Conservation (phyloP, 2,113 vertebrate genomes). For the Colinus virginianus region DNA sequence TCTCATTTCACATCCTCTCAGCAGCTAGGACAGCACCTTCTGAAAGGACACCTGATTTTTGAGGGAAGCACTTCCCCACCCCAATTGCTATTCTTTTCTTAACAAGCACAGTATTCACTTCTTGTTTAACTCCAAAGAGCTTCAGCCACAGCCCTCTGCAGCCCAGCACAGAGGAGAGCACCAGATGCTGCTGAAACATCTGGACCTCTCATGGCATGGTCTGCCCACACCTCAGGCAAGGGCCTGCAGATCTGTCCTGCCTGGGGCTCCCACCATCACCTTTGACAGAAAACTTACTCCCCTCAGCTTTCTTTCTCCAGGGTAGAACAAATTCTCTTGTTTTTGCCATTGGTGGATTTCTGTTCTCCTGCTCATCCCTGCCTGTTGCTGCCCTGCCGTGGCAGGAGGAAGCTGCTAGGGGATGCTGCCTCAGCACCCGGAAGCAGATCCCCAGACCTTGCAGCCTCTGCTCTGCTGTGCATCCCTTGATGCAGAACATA, state of each 20-base stretch:
- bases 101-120: too few species aligned
- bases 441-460: accelerated
- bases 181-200: accelerated
- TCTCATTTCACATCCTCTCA: accelerated
- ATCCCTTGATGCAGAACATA: background rate
- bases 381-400: accelerated
- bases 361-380: background rate
- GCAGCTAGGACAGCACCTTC: background rate
- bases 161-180: background rate
- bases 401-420: background rate
- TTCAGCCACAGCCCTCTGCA: background rate
- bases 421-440: background rate
- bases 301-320: background rate
- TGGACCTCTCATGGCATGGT: background rate
- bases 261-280: accelerated
- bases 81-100: background rate
- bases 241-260: background rate
- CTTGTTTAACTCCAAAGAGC: background rate
- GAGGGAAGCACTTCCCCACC: background rate
- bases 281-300: background rate
- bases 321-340: background rate
- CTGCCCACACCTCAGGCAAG: accelerated
- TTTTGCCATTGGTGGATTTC: background rate
- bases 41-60: accelerated
- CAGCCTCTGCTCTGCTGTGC: background rate